phyloP scores from a whole-genome alignment of 2,113 vertebrate genomes.

The Pseudorhombus dupliciocellatus region DNA sequence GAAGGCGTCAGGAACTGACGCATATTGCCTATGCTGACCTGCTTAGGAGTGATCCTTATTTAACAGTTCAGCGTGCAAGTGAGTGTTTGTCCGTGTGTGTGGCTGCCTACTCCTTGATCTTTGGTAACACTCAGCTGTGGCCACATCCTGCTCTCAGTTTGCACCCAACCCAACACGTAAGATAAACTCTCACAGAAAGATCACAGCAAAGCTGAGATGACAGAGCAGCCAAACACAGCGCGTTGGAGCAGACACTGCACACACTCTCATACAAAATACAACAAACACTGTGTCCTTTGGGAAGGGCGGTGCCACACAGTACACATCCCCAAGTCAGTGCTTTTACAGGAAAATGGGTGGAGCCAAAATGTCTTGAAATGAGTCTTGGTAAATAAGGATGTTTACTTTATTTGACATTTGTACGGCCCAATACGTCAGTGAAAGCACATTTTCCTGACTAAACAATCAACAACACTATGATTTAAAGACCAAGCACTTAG shows the following conservation, averaged over 20 bases:
- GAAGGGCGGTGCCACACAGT: constrained; percentile 27
- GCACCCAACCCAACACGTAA: constrained; percentile 26
- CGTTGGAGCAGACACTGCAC: not conserved
- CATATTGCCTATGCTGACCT: not conserved
- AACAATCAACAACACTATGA: not conserved
- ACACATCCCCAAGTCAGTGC: constrained; percentile 34
- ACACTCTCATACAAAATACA: constrained; percentile 42
- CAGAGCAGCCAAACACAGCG: constrained; percentile 29
- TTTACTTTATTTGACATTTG: constrained; percentile 36
- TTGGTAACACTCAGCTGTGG: not conserved
- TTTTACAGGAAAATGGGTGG: constrained; percentile 33
- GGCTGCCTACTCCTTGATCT: not conserved
- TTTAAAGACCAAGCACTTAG: not conserved
- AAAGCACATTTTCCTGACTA: not conserved
- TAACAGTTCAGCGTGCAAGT: too few relatives aligned
- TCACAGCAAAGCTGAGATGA: constrained; percentile 26
- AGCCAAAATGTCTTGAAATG: not conserved
- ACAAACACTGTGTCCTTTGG: constrained; percentile 18
- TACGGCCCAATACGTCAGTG: constrained; percentile 1
- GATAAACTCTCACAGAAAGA: constrained; percentile 45
- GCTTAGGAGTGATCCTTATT: too few relatives aligned
- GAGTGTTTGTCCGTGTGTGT: not conserved
- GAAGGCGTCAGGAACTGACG: not conserved
- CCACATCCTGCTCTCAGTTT: constrained; percentile 67
- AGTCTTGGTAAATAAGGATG: constrained; percentile 46